These are phyloP conservation scores for Progne subis DNA, from an alignment of 2,113 vertebrate genomes.

Conservation along the genomic window DNA sequence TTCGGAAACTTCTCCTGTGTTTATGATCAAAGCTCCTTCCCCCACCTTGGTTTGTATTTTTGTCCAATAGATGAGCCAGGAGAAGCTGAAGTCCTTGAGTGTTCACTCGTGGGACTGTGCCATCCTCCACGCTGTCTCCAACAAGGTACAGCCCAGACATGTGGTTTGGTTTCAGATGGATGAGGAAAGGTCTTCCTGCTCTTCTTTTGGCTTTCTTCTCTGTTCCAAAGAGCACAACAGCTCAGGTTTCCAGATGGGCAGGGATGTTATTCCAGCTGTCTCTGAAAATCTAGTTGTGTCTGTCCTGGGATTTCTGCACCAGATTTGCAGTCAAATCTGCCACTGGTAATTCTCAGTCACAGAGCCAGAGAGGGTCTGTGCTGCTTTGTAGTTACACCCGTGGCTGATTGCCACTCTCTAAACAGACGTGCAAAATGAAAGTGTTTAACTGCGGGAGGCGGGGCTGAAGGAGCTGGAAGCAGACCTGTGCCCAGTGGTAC, in stretches of 20 bases:
- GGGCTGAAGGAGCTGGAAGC: constrained; percentile 4
- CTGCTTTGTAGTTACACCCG: background rate
- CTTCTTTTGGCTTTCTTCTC: background rate
- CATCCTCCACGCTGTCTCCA: background rate
- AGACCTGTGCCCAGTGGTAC: background rate
- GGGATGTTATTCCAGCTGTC: background rate
- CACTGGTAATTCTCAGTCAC: background rate
- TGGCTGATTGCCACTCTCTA: background rate
- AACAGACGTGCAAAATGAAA: background rate
- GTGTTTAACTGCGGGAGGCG: background rate
- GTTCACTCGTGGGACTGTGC: background rate
- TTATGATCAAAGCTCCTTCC: background rate
- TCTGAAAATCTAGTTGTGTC: background rate
- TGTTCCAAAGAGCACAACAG: background rate
- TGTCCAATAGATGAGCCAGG: background rate
- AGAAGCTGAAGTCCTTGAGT: background rate
- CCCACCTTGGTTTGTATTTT: background rate
- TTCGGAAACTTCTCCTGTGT: background rate
- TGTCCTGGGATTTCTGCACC: background rate
- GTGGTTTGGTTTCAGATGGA: background rate
- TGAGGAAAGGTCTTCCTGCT: background rate
- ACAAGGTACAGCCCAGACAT: background rate
- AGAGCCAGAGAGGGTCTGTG: background rate
- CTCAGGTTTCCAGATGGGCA: background rate
- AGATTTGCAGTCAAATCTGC: background rate